phyloP scores from a whole-genome alignment of 2,888 invertebrate genomes.

The Agrilus cyanescens region DNA sequence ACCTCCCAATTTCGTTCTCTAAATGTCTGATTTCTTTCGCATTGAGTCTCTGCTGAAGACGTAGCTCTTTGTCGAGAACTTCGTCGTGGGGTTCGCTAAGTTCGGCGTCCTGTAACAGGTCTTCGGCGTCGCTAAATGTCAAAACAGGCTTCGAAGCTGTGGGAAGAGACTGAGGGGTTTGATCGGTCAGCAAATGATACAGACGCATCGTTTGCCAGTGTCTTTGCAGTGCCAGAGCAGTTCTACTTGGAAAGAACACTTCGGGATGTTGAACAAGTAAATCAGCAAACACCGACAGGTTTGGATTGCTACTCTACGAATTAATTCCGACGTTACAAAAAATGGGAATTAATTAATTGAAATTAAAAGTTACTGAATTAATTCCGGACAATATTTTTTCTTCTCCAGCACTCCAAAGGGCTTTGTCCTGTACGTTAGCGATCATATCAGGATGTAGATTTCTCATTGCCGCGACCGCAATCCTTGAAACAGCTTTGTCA shows the following conservation, averaged over 20 bases:
- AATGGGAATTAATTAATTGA: neutral
- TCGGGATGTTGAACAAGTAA: slow-evolving; percentile 72
- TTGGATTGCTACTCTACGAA: slow-evolving; percentile 58
- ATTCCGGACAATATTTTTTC: slow-evolving; percentile 75
- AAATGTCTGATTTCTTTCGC: slow-evolving; percentile 65
- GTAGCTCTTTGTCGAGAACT: slow-evolving; percentile 64
- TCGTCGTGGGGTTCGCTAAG: slow-evolving; percentile 73
- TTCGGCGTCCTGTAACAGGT: slow-evolving; percentile 73
- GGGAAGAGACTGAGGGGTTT: slow-evolving; percentile 46
- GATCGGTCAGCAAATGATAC: slow-evolving; percentile 83
- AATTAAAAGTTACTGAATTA: slow-evolving; percentile 50
- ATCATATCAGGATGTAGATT: slow-evolving; percentile 88
- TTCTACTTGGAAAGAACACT: slow-evolving; percentile 78
- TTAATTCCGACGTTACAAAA: slow-evolving; percentile 16
- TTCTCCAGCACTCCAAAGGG: slow-evolving; percentile 80
- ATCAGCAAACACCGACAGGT: slow-evolving; percentile 71
- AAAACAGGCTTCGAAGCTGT: slow-evolving; percentile 37
- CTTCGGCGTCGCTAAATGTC: slow-evolving; percentile 87
- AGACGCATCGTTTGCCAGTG: slow-evolving; percentile 92
- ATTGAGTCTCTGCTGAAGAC: slow-evolving; percentile 33
- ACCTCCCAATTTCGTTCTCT: slow-evolving; percentile 67
- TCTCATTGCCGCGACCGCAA: slow-evolving; percentile 85
- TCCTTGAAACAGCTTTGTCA: slow-evolving; percentile 85
- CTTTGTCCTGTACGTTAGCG: slow-evolving; percentile 74
- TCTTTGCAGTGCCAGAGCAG: slow-evolving; percentile 68